Evolutionary conservation across 2,888 invertebrate genomes (phyloP).

Genomic region (Ornithoptera alexandrae): DNA sequence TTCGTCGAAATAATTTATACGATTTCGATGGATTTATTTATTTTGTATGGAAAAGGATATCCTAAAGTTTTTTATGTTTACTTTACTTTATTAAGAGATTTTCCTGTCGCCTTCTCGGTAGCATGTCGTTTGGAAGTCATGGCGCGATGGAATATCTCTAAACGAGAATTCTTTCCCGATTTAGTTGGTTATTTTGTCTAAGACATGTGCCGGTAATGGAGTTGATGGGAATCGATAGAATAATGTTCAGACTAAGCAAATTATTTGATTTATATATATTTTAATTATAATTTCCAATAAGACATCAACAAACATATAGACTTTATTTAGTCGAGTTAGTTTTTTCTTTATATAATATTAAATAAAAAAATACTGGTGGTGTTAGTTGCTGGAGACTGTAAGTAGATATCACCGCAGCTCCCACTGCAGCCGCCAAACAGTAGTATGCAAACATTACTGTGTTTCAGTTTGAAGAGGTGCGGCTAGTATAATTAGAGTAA

Average conservation of each 20-base stretch:
- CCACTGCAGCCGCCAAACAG: too few species aligned
- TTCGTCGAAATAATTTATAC: not conserved
- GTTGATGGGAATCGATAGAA: not conserved
- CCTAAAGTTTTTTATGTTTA: constrained; percentile 1
- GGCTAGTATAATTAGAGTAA: too few species aligned
- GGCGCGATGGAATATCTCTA: constrained; percentile 18
- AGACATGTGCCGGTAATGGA: not conserved
- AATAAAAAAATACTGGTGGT: too few species aligned
- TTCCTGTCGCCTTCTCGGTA: constrained; percentile 40
- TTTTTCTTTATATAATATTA: too few species aligned
- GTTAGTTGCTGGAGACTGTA: too few species aligned
- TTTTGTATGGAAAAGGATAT: not conserved
- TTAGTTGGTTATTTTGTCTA: not conserved
- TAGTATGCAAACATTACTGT: too few species aligned
- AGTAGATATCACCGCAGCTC: too few species aligned
- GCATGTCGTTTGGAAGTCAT: constrained; percentile 30
- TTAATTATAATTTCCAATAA: too few species aligned
- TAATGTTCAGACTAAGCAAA: not conserved
- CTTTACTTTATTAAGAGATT: constrained; percentile 35
- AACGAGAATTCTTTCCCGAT: not conserved
- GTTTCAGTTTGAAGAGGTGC: too few species aligned
- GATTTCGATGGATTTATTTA: not conserved
- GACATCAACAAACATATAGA: too few species aligned
- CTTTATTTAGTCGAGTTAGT: too few species aligned
- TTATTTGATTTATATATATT: too few species aligned